A percentile compares a stretch with the other conserved stretches of the same genome.
phyloP scores from a whole-genome alignment of 2,113 vertebrate species.

The Percopsis transmontana region DNA sequence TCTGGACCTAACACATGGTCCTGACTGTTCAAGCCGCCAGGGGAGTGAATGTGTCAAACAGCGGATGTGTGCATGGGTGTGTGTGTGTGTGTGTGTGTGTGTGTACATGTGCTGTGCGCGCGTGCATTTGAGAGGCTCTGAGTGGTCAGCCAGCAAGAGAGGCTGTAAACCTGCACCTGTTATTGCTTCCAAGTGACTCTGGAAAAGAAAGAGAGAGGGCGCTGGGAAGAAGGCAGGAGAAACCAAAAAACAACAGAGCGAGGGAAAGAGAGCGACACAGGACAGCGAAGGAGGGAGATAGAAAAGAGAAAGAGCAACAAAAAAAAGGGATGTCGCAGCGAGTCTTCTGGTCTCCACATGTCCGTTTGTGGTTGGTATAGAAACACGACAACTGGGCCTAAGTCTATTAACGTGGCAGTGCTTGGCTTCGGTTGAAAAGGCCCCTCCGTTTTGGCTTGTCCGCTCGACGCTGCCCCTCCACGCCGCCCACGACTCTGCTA shows the following conservation, averaged over 20 bases:
- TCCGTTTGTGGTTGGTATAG: conserved; percentile 36
- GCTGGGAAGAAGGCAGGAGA: conserved; percentile 3
- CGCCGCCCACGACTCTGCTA: conserved; percentile 64
- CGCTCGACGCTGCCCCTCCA: conserved; percentile 38
- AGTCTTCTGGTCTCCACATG: conserved; percentile 27
- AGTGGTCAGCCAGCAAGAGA: conserved; percentile 45
- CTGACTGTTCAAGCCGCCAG: conserved; percentile 56
- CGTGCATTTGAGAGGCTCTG: conserved; percentile 28
- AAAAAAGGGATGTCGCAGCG: conserved; percentile 7
- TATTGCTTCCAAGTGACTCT: conserved; percentile 37
- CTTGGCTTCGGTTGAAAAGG: conserved; percentile 65
- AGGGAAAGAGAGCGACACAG: conserved; percentile 4
- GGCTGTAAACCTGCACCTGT: conserved; percentile 50
- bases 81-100: conserved; percentile 13
- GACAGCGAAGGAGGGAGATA: not conserved
- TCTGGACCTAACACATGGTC: conserved; percentile 58
- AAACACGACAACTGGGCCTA: conserved; percentile 60
- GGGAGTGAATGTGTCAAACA: conserved; percentile 31
- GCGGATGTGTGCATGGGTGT: conserved; percentile 6
- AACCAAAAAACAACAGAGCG: not conserved
- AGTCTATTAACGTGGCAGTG: conserved; percentile 65
- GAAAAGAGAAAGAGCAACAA: not conserved
- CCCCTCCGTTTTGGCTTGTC: conserved; percentile 59
- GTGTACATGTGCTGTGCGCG: conserved; percentile 6
- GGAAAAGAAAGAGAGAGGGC: not conserved